These are phyloP conservation scores for Grallaria varia DNA, from an alignment of 2,113 vertebrate species.

Conservation along the genomic window DNA sequence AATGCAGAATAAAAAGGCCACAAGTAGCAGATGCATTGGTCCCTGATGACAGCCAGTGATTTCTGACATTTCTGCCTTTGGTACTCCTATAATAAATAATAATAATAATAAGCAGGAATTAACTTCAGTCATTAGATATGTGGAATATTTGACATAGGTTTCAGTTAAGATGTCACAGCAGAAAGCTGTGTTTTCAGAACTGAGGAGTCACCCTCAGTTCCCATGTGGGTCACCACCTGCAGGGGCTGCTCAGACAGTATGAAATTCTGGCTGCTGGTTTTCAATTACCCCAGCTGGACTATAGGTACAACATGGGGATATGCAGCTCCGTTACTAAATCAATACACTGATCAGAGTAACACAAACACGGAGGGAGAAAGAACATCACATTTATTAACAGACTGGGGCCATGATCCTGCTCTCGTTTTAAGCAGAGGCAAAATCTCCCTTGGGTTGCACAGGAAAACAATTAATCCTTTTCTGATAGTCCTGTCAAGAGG, in stretches of 20 bases:
- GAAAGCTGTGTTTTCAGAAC: not conserved
- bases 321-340: not conserved
- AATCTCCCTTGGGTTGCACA: not conserved
- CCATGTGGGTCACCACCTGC: not conserved
- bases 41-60: not conserved
- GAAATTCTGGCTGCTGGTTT: not conserved
- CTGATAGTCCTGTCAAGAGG: constrained; percentile 38
- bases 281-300: not conserved
- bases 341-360: not conserved
- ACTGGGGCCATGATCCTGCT: not conserved
- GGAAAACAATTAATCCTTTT: constrained; percentile 47
- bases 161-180: not conserved
- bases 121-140: not conserved
- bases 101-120: not conserved
- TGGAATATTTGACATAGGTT: not conserved
- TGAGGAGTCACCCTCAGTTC: not conserved
- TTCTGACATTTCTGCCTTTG: not conserved
- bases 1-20: not conserved
- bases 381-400: not conserved
- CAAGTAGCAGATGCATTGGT: not conserved
- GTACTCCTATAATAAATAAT: not conserved
- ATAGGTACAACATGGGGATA: not conserved
- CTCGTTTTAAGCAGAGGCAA: not conserved
- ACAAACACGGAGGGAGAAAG: not conserved
- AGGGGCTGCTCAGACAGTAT: not conserved